phyloP scores from a whole-genome alignment of 1,140 invertebrate genomes.

The Gonatopus flavifemur region DNA sequence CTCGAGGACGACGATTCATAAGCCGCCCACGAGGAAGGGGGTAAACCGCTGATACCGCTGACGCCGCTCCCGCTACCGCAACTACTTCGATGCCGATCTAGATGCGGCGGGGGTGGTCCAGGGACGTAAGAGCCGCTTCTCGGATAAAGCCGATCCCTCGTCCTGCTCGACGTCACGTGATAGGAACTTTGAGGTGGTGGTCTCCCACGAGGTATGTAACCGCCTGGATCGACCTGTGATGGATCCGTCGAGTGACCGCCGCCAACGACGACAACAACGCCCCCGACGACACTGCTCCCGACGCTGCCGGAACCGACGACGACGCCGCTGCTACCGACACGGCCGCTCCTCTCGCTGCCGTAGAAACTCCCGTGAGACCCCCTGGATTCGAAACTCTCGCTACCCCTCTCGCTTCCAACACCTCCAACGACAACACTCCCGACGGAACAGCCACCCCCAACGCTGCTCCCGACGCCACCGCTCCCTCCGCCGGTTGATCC shows the following conservation, averaged over 20 bases:
- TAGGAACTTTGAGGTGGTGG: constrained; percentile 46
- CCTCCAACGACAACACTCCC: constrained; percentile 22
- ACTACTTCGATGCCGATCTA: constrained; percentile 49
- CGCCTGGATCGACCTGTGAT: constrained; percentile 42
- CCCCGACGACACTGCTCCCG: constrained; percentile 29
- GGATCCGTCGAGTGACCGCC: constrained; percentile 44
- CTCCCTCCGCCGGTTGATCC: constrained; percentile 21
- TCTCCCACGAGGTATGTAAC: constrained; percentile 47
- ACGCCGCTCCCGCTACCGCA: background rate
- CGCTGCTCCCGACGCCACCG: constrained; percentile 26
- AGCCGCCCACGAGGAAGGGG: constrained; percentile 46
- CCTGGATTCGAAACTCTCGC: constrained; percentile 48
- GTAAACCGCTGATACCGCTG: too few relatives aligned
- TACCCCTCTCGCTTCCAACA: constrained; percentile 30
- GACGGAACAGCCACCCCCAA: constrained; percentile 12
- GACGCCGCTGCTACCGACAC: constrained; percentile 42
- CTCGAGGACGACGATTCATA: constrained; percentile 50
- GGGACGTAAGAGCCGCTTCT: constrained; percentile 46
- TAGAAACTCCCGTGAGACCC: constrained; percentile 50
- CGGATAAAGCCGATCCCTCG: constrained; percentile 54
- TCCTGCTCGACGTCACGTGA: constrained; percentile 54
- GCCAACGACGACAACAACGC: constrained; percentile 38
- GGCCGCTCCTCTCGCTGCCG: constrained; percentile 41
- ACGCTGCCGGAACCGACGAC: constrained; percentile 39
- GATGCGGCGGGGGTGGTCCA: constrained; percentile 51